Conservation (phyloP, 2,797 vertebrate genomes). For the Adrianichthys oophorus region DNA sequence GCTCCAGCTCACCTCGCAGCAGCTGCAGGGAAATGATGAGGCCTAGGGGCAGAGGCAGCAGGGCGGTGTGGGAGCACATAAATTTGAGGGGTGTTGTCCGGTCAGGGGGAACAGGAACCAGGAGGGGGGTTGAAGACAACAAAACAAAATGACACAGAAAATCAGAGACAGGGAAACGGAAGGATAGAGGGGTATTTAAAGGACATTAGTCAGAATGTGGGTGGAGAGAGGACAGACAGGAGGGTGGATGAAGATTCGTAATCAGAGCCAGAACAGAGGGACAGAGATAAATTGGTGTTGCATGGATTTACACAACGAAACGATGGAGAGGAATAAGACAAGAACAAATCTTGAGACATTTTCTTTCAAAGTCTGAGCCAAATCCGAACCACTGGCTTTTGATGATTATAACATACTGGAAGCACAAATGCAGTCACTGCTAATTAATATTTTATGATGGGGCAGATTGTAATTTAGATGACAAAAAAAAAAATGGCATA, state of each 20-base stretch:
- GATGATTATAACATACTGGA: constrained; percentile 13
- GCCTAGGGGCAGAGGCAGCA: constrained; percentile 69
- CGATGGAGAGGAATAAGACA: constrained; percentile 14
- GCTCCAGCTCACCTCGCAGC: constrained; percentile 94
- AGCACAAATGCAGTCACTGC: too few relatives aligned
- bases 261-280: constrained; percentile 43
- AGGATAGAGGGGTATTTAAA: constrained; percentile 59
- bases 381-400: constrained; percentile 28
- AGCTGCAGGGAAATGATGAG: constrained; percentile 96
- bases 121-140: constrained; percentile 26
- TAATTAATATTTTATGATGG: too few relatives aligned
- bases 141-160: constrained; percentile 23
- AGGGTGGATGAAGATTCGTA: constrained; percentile 25
- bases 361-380: constrained; percentile 49
- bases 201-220: constrained; percentile 71
- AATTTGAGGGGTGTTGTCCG: constrained; percentile 21
- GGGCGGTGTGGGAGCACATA: constrained; percentile 9
- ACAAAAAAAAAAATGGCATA: too few relatives aligned
- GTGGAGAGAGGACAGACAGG: constrained; percentile 56
- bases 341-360: constrained; percentile 33
- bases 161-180: constrained; percentile 14
- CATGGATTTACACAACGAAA: constrained; percentile 35
- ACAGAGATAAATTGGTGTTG: constrained; percentile 31
- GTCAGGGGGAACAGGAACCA: constrained; percentile 14
- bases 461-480: too few relatives aligned